Evolutionary conservation across 2,113 vertebrate genomes (phyloP).

Genomic region (Podarcis raffonei): DNA sequence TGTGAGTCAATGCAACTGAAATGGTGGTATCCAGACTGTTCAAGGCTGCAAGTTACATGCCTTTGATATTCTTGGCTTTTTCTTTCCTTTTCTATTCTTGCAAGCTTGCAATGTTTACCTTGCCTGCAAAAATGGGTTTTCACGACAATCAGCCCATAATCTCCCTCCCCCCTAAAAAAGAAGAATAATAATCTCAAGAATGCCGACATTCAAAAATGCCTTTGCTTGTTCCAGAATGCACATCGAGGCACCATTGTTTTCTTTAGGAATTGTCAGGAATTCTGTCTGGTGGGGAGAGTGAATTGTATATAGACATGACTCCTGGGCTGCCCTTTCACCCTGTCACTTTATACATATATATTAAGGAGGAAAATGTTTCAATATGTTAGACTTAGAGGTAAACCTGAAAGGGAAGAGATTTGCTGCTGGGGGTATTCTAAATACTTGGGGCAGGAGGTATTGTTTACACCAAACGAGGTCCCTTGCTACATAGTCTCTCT

Average conservation of each 20-base stretch:
- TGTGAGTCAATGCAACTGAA: neutral
- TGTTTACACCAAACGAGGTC: conserved; percentile 12
- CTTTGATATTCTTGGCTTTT: neutral
- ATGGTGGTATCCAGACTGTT: neutral
- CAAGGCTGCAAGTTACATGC: neutral
- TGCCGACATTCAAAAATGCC: conserved; percentile 63
- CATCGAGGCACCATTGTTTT: conserved; percentile 72
- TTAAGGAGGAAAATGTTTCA: conserved; percentile 99
- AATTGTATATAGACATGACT: conserved; percentile 85
- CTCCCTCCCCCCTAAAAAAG: neutral
- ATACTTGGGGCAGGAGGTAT: conserved; percentile 48
- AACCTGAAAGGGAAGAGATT: conserved; percentile 68
- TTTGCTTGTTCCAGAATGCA: conserved; percentile 39
- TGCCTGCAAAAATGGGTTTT: neutral
- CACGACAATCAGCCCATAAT: conserved; percentile 17
- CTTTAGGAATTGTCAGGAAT: conserved; percentile 82
- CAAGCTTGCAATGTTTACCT: conserved; percentile 24
- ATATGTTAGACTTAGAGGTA: conserved; percentile 86
- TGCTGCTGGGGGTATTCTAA: conserved; percentile 69
- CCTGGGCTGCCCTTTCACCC: conserved; percentile 97
- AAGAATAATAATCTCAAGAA: conserved; percentile 57
- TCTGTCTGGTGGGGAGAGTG: conserved; percentile 63
- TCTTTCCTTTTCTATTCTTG: neutral
- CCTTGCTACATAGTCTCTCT: conserved; percentile 13
- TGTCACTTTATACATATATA: conserved; percentile 93